These are phyloP conservation scores for Calliphora vicina DNA, from an alignment of 1,140 invertebrate genomes.

Conservation along the genomic window DNA sequence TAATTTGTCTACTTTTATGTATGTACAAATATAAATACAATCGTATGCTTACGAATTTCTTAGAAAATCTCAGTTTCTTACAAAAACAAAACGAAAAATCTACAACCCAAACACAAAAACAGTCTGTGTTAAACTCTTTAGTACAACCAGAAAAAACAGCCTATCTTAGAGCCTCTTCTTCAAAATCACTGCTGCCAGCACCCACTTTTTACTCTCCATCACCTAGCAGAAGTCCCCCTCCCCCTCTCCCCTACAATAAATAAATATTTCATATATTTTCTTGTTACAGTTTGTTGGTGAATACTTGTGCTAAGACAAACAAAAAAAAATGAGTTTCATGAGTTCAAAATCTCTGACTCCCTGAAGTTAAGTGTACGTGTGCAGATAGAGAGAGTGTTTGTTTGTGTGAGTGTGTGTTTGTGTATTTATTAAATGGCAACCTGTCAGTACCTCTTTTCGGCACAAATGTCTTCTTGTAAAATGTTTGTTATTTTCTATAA, in stretches of 20 bases:
- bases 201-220: background rate
- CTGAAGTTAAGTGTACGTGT: background rate
- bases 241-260: background rate
- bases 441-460: constrained; percentile 34
- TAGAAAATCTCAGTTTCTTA: constrained; percentile 12
- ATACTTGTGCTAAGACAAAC: too few species aligned
- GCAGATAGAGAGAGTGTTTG: too few species aligned
- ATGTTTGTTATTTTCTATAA: constrained; percentile 21
- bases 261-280: constrained; percentile 8
- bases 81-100: background rate
- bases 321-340: background rate
- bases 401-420: background rate
- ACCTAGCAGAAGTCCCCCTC: too few species aligned
- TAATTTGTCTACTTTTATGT: background rate
- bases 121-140: background rate
- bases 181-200: background rate
- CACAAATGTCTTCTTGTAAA: constrained; percentile 23
- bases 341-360: constrained; percentile 26
- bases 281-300: background rate
- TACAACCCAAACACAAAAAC: background rate
- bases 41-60: background rate
- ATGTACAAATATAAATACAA: too few species aligned
- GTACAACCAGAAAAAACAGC: background rate
- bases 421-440: constrained; percentile 29
- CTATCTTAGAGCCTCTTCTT: background rate